Conservation (phyloP, 2,888 invertebrate genomes). For the Eutolmus rufibarbis region DNA sequence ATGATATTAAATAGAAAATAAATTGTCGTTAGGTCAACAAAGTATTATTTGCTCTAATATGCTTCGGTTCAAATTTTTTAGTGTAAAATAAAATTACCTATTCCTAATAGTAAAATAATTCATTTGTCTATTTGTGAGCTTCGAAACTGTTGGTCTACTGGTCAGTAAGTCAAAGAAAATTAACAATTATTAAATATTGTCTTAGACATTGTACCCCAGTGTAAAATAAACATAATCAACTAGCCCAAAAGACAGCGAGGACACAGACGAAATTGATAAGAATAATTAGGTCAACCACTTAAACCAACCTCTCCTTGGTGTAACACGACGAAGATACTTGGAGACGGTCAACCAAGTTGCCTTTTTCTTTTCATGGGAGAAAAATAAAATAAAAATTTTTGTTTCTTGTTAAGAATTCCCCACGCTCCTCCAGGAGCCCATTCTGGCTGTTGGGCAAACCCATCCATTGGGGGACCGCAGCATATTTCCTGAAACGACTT, state of each 20-base stretch:
- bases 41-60: too few relatives aligned
- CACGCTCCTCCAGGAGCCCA: background rate
- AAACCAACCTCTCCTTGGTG: background rate
- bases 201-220: background rate
- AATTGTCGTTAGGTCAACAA: too few relatives aligned
- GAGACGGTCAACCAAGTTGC: background rate
- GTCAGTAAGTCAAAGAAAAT: background rate
- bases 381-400: too few relatives aligned
- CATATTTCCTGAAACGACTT: conserved; percentile 9
- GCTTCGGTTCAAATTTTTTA: too few relatives aligned
- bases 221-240: background rate
- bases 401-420: background rate
- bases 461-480: background rate
- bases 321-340: background rate
- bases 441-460: background rate
- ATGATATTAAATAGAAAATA: too few relatives aligned
- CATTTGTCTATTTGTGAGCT: too few relatives aligned
- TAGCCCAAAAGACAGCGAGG: background rate
- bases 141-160: background rate
- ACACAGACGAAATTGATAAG: background rate
- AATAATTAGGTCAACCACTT: background rate
- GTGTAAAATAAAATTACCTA: too few relatives aligned
- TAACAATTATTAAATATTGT: background rate
- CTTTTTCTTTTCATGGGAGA: background rate
- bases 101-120: too few relatives aligned